Conservation (phyloP, 2,113 vertebrate genomes). For the Odocoileus hemionus region DNA sequence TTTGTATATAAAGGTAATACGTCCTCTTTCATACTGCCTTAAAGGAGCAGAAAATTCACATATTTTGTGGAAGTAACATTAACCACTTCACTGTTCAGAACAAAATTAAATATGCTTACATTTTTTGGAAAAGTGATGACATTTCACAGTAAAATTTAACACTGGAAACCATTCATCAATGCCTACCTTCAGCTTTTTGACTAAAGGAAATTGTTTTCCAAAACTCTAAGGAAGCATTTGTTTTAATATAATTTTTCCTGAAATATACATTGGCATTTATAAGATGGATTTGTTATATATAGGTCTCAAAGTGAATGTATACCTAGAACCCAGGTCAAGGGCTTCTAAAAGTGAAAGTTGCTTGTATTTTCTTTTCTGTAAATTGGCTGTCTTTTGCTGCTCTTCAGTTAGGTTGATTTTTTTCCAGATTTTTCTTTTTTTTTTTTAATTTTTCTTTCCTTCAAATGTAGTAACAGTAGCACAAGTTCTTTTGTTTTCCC, state of each 20-base stretch:
- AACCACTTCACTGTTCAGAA: constrained; percentile 75
- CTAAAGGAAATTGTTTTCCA: neutral
- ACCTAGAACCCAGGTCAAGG: constrained; percentile 46
- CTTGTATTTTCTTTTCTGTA: neutral
- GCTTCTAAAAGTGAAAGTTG: neutral
- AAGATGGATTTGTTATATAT: constrained; percentile 12
- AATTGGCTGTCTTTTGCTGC: neutral
- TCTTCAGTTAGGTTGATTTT: neutral
- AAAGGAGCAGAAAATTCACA: constrained; percentile 88
- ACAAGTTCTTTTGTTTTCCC: neutral
- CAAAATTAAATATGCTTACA: constrained; percentile 58
- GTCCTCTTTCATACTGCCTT: constrained; percentile 90
- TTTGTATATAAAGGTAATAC: constrained; percentile 89
- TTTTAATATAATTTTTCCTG: constrained; percentile 9
- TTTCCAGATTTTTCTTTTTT: neutral
- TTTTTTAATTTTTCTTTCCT: neutral
- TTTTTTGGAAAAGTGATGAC: constrained; percentile 59
- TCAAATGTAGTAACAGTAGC: neutral
- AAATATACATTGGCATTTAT: constrained; percentile 69
- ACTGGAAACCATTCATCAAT: neutral
- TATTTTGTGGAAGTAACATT: constrained; percentile 83
- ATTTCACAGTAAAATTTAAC: constrained; percentile 15
- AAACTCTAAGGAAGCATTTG: constrained; percentile 34
- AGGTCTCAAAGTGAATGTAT: constrained; percentile 77
- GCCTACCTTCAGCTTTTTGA: neutral